Evolutionary conservation across 2,888 invertebrate species (phyloP).

Genomic region (Cantharis flavilabris): DNA sequence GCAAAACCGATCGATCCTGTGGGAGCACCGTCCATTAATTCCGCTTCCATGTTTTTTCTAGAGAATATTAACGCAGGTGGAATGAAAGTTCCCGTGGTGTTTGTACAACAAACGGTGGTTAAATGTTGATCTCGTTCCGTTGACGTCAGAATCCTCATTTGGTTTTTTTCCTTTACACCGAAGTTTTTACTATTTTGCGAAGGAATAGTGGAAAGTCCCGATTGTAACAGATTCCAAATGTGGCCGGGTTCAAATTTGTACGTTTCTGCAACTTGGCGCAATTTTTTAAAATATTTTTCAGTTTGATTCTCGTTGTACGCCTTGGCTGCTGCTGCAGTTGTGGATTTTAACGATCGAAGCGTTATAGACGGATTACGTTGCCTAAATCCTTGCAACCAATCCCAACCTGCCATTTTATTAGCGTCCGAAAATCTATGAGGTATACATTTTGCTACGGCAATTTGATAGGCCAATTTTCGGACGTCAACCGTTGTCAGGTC

Average conservation of each 20-base stretch:
- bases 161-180: not conserved
- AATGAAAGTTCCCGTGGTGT: slow-evolving; percentile 41
- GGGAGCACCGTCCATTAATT: slow-evolving; percentile 47
- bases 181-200: not conserved
- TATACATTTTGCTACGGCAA: not conserved
- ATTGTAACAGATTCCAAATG: not conserved
- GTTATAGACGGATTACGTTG: not conserved
- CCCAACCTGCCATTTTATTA: slow-evolving; percentile 4
- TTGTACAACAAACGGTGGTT: slow-evolving; percentile 44
- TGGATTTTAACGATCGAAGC: slow-evolving; percentile 6
- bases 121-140: not conserved
- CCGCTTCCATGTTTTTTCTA: slow-evolving; percentile 9
- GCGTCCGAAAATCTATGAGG: not conserved
- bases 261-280: not conserved
- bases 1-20: slow-evolving; percentile 43
- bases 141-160: not conserved
- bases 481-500: not conserved
- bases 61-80: slow-evolving; percentile 44
- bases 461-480: slow-evolving; percentile 5
- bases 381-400: slow-evolving; percentile 1
- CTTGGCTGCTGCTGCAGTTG: slow-evolving; percentile 2
- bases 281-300: not conserved
- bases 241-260: not conserved
- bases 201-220: not conserved
- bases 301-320: not conserved